Evolutionary conservation across 2,797 vertebrate genomes (phyloP), one percentile per base, ranked within the genome.

Genomic region (Cynopterus sphinx): DNA sequence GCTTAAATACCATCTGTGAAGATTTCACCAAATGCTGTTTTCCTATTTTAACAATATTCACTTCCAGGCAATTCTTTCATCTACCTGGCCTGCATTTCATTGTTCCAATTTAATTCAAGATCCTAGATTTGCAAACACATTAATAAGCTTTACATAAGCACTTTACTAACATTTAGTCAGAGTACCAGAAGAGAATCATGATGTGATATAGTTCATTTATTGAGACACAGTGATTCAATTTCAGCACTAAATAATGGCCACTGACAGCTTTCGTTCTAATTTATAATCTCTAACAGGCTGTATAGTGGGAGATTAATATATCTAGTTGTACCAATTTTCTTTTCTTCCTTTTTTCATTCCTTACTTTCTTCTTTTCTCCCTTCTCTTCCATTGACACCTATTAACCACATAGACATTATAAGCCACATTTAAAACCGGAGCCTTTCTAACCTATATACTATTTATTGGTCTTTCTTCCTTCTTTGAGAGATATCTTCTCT

Each of bases 81-180:
- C 33, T 74, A 55, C 59, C 43, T 92, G 85, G 67, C 31, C 31
- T 71, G 21, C 6, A 83, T 93, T 57, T 7, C 39, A 33, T 12
- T 70, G n/a, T 43, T 71, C 21, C 82, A 78, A 65, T 73, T 84
- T 81, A 77, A 73, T 41, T 88, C 82, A 92, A 11, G 46, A 73
- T 36, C 73, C 46, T 83, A 84, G 79, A 85, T 94, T 84, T 87
- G n/a, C 70, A 87, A 92, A 28, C 36, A 46, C 21, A 7, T 87
- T 85, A 61, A 70, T 87, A 90, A 83, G 24, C 84, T 89, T 96
- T 63, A 79, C 28, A 31, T 87, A 81, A 93, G 67, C 71, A 81
- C 49, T 33, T 92, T 94, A n/a, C 11, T 81, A 88, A 91, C 39
- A 78, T 65, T 96, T 81, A 79, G 33, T 61, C n/a, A 89, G 75